A percentile compares a stretch with the other conserved stretches of the same genome.
Evolutionary conservation across 2,888 invertebrate genomes (phyloP).

Genomic region (Ceratothoa steindachneri): DNA sequence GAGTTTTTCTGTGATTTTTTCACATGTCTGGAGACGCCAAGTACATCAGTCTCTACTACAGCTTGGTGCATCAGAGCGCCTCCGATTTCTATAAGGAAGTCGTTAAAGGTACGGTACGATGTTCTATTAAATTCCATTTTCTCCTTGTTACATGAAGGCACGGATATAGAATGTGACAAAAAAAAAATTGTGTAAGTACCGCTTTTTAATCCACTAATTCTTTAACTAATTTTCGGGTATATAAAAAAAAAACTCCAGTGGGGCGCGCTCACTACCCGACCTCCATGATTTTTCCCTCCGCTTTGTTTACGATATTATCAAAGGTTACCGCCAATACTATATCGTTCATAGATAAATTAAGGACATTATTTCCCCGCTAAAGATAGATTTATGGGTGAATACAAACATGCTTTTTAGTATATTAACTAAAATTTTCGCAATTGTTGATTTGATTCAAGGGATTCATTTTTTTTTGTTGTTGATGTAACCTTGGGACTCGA

Average conservation of each 20-base stretch:
- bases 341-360: not conserved
- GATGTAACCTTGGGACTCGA: constrained; percentile 42
- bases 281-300: constrained; percentile 35
- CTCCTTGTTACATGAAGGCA: not conserved
- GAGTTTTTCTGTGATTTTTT: constrained; percentile 48
- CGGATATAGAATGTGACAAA: too few species aligned
- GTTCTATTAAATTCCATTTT: not conserved
- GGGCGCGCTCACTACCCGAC: constrained; percentile 14
- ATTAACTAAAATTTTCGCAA: too few species aligned
- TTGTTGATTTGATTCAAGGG: constrained; percentile 8
- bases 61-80: constrained; percentile 65
- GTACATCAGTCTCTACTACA: constrained; percentile 67
- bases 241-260: not conserved
- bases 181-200: constrained; percentile 2
- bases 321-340: constrained; percentile 1
- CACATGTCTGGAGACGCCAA: constrained; percentile 55
- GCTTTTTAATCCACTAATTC: too few species aligned
- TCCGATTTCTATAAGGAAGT: constrained; percentile 64
- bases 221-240: too few species aligned
- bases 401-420: too few species aligned
- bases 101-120: constrained; percentile 33
- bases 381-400: too few species aligned
- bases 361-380: too few species aligned
- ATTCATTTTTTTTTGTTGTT: constrained; percentile 40
- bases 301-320: constrained; percentile 29